These are phyloP conservation scores for Nudaria mundana DNA, from an alignment of 2,888 invertebrate genomes.

Conservation along the genomic window DNA sequence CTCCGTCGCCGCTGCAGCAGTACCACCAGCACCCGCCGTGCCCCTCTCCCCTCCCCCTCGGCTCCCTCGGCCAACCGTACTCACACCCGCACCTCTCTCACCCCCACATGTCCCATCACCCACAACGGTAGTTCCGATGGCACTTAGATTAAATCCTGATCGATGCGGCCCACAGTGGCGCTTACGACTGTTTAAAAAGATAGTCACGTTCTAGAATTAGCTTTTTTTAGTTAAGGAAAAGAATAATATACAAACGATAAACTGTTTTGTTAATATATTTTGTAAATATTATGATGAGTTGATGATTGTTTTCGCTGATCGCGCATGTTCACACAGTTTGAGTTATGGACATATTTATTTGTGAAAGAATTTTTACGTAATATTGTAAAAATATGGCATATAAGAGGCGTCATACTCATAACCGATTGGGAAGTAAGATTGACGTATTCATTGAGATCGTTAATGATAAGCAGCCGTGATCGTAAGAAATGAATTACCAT, in stretches of 20 bases:
- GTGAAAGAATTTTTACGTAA: slow-evolving; percentile 47
- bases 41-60: slow-evolving; percentile 87
- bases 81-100: slow-evolving; percentile 82
- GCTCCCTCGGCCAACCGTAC: slow-evolving; percentile 75
- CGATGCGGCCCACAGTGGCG: slow-evolving; percentile 29
- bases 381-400: slow-evolving; percentile 36
- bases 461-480: slow-evolving; percentile 40
- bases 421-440: slow-evolving; percentile 53
- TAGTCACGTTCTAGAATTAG: slow-evolving; percentile 72
- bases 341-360: slow-evolving; percentile 41
- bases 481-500: slow-evolving; percentile 52
- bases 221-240: slow-evolving; percentile 54
- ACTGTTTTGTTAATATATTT: slow-evolving; percentile 66
- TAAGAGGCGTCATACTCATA: slow-evolving; percentile 37
- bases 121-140: slow-evolving; percentile 87
- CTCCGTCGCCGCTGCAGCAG: slow-evolving; percentile 84
- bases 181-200: slow-evolving; percentile 54
- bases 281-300: slow-evolving; percentile 62
- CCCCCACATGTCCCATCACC: slow-evolving; percentile 88
- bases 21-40: slow-evolving; percentile 88
- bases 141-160: slow-evolving; percentile 51
- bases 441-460: slow-evolving; percentile 58
- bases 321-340: slow-evolving; percentile 49
- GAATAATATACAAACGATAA: slow-evolving; percentile 62
- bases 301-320: slow-evolving; percentile 45